Evolutionary conservation across 2,797 vertebrate genomes (phyloP).

Genomic region (Sparus aurata): DNA sequence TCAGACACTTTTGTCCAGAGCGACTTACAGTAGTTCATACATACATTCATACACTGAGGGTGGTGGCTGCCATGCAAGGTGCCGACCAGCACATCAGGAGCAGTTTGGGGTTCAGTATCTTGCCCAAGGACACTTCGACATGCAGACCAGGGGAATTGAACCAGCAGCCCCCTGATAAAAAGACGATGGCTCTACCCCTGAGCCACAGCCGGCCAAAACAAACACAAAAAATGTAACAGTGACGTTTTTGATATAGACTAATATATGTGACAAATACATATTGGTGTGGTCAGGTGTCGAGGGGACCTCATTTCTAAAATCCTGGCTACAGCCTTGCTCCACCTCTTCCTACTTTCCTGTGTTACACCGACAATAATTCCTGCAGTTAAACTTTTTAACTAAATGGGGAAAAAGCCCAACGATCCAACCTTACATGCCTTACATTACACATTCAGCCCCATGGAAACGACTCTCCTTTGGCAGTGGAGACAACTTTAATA

Average conservation of each 20-base stretch:
- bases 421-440: not conserved
- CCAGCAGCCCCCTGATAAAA: no score
- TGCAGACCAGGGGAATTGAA: no score
- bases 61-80: no score
- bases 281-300: not conserved
- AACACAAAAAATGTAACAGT: no score
- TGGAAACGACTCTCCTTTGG: conserved; percentile 6
- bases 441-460: not conserved
- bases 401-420: conserved; percentile 10
- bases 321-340: not conserved
- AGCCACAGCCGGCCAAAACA: no score
- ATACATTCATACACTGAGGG: no score
- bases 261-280: not conserved
- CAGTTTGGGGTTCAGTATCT: no score
- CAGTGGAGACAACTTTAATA: conserved; percentile 19
- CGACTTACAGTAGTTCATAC: no score
- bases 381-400: not conserved
- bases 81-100: no score
- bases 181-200: no score
- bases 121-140: no score
- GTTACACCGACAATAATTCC: not conserved
- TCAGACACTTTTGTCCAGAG: no score
- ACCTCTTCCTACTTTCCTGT: not conserved
- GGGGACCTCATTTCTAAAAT: not conserved
- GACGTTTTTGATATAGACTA: not conserved